Evolutionary conservation across 2,888 invertebrate species (phyloP), one percentile per base, ranked within the genome.

Genomic region (Volucella zonaria): DNA sequence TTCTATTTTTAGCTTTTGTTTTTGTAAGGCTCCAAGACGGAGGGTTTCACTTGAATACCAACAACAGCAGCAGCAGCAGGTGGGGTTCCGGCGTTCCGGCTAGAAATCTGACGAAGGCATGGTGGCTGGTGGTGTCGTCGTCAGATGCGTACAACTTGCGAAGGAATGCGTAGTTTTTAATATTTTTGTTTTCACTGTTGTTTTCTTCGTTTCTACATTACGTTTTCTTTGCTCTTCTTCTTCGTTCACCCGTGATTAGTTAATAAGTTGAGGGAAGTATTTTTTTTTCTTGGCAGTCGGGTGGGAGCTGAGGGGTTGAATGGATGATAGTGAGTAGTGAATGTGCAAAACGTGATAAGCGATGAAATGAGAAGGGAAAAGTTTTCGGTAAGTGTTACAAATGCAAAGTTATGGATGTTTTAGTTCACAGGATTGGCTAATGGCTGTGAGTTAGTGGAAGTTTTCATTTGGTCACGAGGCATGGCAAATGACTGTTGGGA

Each of bases 1-100:
- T 81, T 81, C 81, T 81, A 81, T 81, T 81, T 81, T 81, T 81
- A 76, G 76, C 18, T 42, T 76, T 68, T 81, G 80, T 62, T 70
- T 70, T 81, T 71, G 76, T 71, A 56, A 64, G 4, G 62, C 12
- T 67, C 51, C 43, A 43, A 71, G 18, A 54, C 66, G 42, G 43
- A 51, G 47, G 67, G 74, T 42, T 74, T 47, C 47, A 42, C 14
- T 47, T 8, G 59, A 42, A 42, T 2, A 31, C 31, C 31, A 31
- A 31, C 31, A 31, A 31, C 31, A 43, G 23, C 23, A 1, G 11
- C 23, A 1, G 11, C 61, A 68, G 80, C 75, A 75, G 75, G 64
- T 68, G 68, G 56, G 56, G 38, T 56, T 43, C 54, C 38, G 54
- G 43, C 15, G 56, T 70, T 31, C 31, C 31, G 31, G 31, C 31